Percentiles rank a stretch among this genome's conserved stretches.
phyloP scores from a whole-genome alignment of 2,113 vertebrate genomes.

The Phainopepla nitens region DNA sequence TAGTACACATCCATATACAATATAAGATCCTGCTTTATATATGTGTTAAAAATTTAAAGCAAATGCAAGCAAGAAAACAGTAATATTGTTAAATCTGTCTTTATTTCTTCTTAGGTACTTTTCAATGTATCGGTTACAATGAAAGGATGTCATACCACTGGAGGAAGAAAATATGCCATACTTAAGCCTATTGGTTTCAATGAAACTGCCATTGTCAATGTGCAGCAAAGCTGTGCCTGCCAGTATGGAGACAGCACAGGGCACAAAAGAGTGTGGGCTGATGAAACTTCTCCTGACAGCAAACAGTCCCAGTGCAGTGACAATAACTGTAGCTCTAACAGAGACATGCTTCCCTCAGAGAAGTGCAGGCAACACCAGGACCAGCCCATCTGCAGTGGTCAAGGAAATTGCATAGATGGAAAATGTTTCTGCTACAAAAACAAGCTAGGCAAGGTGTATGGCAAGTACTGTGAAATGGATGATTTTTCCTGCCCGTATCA shows the following conservation, averaged over 20 bases:
- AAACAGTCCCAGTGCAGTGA: constrained; percentile 53
- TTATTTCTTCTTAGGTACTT: constrained; percentile 76
- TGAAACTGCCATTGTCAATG: constrained; percentile 81
- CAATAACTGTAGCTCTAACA: constrained; percentile 43
- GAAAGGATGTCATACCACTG: constrained; percentile 75
- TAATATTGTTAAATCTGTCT: neutral
- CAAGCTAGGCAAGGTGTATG: constrained; percentile 85
- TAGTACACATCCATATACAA: neutral
- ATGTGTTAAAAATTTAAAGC: neutral
- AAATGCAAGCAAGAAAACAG: neutral
- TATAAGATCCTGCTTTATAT: neutral
- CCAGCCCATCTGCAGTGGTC: constrained; percentile 81
- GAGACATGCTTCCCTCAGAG: constrained; percentile 17
- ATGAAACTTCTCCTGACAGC: constrained; percentile 57
- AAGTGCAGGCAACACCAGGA: constrained; percentile 69
- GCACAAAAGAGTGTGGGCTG: constrained; percentile 70
- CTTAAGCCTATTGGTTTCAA: constrained; percentile 94
- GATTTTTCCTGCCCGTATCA: constrained; percentile 92
- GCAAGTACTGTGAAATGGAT: constrained; percentile 91
- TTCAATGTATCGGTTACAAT: constrained; percentile 89
- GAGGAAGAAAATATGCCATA: constrained; percentile 72
- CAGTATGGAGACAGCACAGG: constrained; percentile 64
- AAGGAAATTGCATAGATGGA: constrained; percentile 86
- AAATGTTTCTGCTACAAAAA: constrained; percentile 86
- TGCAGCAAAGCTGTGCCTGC: constrained; percentile 82